These are phyloP conservation scores for Callitettix versicolor DNA, from an alignment of 1,140 invertebrate genomes.

Conservation along the genomic window DNA sequence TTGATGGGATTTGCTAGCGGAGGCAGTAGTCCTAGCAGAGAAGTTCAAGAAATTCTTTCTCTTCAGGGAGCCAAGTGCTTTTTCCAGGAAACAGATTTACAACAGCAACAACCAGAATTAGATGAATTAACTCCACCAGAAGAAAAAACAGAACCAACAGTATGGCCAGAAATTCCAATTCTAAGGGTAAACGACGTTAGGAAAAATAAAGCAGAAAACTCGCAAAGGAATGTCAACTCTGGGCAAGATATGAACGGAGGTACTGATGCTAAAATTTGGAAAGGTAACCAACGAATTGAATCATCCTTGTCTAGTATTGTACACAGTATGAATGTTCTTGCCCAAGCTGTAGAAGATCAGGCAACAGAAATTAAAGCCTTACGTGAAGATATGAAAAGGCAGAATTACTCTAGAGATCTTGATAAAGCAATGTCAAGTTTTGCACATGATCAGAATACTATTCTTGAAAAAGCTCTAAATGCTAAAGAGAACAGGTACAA, in stretches of 20 bases:
- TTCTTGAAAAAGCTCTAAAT: constrained; percentile 6
- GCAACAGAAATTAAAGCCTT: constrained; percentile 9
- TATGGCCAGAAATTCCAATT: constrained; percentile 37
- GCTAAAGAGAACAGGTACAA: constrained; percentile 12
- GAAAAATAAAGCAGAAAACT: constrained; percentile 23
- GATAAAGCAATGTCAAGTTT: constrained; percentile 4
- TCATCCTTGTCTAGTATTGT: neutral
- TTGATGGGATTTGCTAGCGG: constrained; percentile 40
- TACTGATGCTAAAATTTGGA: constrained; percentile 1
- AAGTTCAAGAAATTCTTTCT: constrained; percentile 60
- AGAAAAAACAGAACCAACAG: constrained; percentile 19
- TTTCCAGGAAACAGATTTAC: constrained; percentile 2
- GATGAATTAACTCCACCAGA: constrained; percentile 21
- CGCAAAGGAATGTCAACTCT: neutral
- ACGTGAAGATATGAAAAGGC: constrained; percentile 6
- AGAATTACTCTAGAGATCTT: constrained; percentile 8
- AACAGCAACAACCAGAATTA: neutral
- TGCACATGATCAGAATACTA: constrained; percentile 5
- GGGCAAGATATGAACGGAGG: neutral
- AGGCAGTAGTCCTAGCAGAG: constrained; percentile 72
- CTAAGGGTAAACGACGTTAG: constrained; percentile 34
- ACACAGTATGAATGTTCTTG: neutral
- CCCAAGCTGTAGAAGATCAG: constrained; percentile 12
- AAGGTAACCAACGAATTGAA: constrained; percentile 12
- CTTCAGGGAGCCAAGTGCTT: constrained; percentile 10